Percentiles rank a stretch among this genome's conserved stretches.
Conservation (phyloP, 1,140 invertebrate species). For the Centruroides sculpturatus region DNA sequence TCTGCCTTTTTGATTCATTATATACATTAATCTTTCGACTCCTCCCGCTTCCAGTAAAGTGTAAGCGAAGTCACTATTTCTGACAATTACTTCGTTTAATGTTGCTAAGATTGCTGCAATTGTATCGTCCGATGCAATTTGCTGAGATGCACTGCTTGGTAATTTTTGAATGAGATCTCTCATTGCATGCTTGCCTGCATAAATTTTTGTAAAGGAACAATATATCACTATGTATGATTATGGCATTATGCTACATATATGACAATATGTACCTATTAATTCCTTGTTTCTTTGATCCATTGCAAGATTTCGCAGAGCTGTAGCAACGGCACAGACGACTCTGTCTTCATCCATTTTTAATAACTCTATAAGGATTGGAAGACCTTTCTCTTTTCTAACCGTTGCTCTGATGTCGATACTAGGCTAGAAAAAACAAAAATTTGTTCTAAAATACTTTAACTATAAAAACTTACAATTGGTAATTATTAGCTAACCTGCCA, state of each 20-base stretch:
- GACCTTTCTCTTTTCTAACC: conserved; percentile 87
- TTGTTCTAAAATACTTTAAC: no score
- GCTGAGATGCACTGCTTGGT: conserved; percentile 51
- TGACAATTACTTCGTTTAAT: conserved; percentile 94
- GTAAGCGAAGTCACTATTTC: conserved; percentile 86
- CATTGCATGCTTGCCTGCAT: conserved; percentile 81
- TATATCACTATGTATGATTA: background rate
- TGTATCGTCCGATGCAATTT: conserved; percentile 87
- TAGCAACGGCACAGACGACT: conserved; percentile 92
- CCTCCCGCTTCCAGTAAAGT: conserved; percentile 78
- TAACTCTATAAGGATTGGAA: conserved; percentile 91
- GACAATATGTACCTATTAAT: conserved; percentile 54
- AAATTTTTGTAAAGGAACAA: background rate
- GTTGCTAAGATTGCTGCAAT: conserved; percentile 91
- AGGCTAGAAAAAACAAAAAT: conserved; percentile 14
- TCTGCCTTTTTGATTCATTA: conserved; percentile 70
- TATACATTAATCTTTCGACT: conserved; percentile 77
- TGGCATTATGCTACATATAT: background rate
- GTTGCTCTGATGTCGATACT: conserved; percentile 52
- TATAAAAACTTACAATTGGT: no score
- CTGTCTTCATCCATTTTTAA: conserved; percentile 89
- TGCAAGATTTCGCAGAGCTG: conserved; percentile 84
- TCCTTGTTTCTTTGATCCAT: conserved; percentile 94
- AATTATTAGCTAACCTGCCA: conserved; percentile 43
- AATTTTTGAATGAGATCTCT: conserved; percentile 88